Percentiles rank a stretch among this genome's conserved stretches.
Conservation (phyloP, 2,888 invertebrate genomes). For the Papilio protenor region DNA sequence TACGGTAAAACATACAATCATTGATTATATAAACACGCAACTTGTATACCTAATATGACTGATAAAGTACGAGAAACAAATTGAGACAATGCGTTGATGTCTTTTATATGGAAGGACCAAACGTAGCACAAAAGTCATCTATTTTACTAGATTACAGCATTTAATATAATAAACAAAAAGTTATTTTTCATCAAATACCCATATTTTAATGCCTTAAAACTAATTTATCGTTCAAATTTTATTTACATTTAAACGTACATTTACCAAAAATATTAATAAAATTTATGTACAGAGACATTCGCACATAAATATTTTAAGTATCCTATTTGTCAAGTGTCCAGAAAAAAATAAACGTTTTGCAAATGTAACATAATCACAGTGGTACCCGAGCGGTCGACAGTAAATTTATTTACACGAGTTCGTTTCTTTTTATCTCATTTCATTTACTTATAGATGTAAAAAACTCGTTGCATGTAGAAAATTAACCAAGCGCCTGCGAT, state of each 20-base stretch:
- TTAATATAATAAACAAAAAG: too few relatives aligned
- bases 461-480: conserved; percentile 22
- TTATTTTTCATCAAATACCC: neutral
- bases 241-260: neutral
- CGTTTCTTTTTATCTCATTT: conserved; percentile 31
- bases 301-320: conserved; percentile 17
- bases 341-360: conserved; percentile 27
- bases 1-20: conserved; percentile 25
- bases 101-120: neutral
- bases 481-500: conserved; percentile 18
- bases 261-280: conserved; percentile 7
- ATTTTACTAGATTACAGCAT: too few relatives aligned
- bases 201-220: too few relatives aligned
- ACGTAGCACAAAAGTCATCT: neutral
- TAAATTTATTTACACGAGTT: conserved; percentile 31
- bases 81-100: neutral
- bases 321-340: conserved; percentile 35
- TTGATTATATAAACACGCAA: conserved; percentile 1
- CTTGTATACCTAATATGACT: neutral
- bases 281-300: neutral
- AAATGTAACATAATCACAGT: conserved; percentile 32
- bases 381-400: conserved; percentile 26
- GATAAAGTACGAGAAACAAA: neutral
- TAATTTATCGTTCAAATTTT: neutral
- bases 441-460: conserved; percentile 12